Base-by-base conservation (phyloP, 2,113 vertebrate genomes). In the Cebidichthys violaceus region DNA sequence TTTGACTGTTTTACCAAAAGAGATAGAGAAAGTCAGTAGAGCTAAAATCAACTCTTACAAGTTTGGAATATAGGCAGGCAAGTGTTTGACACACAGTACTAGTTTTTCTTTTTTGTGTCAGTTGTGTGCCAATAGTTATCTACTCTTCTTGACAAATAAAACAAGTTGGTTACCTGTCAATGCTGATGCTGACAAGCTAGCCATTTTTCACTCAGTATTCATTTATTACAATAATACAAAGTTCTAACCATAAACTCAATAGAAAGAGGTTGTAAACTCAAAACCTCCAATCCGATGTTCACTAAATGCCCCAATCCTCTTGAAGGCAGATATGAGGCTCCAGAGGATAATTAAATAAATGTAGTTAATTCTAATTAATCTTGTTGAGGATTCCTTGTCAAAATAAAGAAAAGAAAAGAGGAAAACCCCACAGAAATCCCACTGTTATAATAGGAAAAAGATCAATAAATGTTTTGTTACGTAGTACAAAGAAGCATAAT, bases 361-460 rank as follows among this genome's bases (percentile, higher is more conserved):
- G 55, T 50, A 75, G 67, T 50, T 69, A 77, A 90, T 83, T 67
- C 78, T 85, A 91, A 91, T 89, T 83, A 88, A 90, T 86, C 69
- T 82, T 61, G 69, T 69, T 17, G 29, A 69, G 37, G 9, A 55
- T 79, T 89, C 50, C 81, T 80, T 81, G 71, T 24, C 81, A 73
- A 29, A 69, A 69, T 52, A 61, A 47, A 76, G 20, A 74, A 79
- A 45, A 75, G 17, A 88, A 29, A 68, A 43, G 2, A 3, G 77
- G 45, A 39, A 76, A 60, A 68, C 54, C n/a, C 4, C 4, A 83
- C 29, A 62, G 15, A 73, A 47, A 15, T 1, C 35, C 17, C 18
- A 6, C 27, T 45, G 13, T 45, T 35, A 27, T 22, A 68, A 61
- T 24, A 65, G 37, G 9, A 62, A 11, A 35, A 22, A 62, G 59